Evolutionary conservation across 2,113 vertebrate species (phyloP).

Genomic region (Gallinago media): DNA sequence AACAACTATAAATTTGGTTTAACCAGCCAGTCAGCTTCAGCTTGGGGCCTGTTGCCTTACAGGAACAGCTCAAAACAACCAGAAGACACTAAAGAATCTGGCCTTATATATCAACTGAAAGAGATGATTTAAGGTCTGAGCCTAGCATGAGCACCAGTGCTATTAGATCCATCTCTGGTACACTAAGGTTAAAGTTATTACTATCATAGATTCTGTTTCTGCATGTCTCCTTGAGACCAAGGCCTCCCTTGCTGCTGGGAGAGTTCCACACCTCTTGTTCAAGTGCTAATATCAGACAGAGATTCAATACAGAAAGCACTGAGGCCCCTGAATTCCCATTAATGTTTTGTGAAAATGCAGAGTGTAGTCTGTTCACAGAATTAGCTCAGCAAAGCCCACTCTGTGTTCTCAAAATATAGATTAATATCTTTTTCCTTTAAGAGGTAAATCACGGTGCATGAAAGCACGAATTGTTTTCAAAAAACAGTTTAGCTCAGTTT

Average conservation of each 20-base stretch:
- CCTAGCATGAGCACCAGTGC: neutral
- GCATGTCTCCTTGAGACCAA: neutral
- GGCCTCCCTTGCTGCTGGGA: neutral
- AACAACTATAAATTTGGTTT: neutral
- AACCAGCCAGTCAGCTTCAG: neutral
- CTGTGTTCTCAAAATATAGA: neutral
- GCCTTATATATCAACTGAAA: neutral
- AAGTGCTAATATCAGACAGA: neutral
- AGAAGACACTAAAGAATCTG: neutral
- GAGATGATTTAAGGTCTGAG: neutral
- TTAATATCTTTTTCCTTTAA: neutral
- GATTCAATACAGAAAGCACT: neutral
- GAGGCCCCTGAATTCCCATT: neutral
- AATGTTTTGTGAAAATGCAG: neutral
- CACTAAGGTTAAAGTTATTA: neutral
- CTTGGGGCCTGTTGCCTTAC: neutral
- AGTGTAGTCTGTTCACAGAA: neutral
- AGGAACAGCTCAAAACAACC: neutral
- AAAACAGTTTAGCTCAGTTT: neutral
- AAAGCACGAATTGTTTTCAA: neutral
- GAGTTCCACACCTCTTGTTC: neutral
- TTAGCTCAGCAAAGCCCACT: neutral
- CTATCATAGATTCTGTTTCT: neutral
- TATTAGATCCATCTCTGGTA: neutral
- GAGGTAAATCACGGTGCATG: neutral